Evolutionary conservation across 2,888 invertebrate species (phyloP), one percentile per base, ranked within the genome.

Genomic region (Tachina lurida): DNA sequence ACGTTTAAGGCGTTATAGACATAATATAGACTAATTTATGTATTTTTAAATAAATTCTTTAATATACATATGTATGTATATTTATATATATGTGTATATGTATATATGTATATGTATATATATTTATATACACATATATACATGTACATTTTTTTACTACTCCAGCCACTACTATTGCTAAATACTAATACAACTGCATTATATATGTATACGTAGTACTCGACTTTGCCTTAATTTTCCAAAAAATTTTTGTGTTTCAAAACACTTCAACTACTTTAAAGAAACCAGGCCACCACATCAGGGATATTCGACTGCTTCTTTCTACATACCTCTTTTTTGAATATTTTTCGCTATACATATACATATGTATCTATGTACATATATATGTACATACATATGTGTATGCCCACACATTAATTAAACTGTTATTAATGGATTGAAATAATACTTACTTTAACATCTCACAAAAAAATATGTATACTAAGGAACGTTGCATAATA

Each of bases 1-100:
- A 74, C 91, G 93, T 63, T 88, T 93, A 86, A 90, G 93, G 75
- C 91, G 93, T 52, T 93, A 93, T 88, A 91, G 92, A 87, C 92
- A 92, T 89, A 92, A 92, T 88, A 80, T 92, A 90, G 92, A 92
- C 82, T 90, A 89, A 88, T 84, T 84, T 73, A 60, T 78, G 12
- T 63, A 54, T 68, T 81, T 78, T 84, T 67, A 19, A 70, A 70
- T 63, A 63, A 70, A 70, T 75, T 76, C 70, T 76, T 63, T 56
- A 68, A 70, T 62, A 54, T 75, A 62, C 68, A 81, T 79, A 62
- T 31, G 31, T 31, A 31, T 31, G 31, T 31, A 31, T 31, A 31
- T 31, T 31, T 31, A 31, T 31, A 2, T 0, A 31, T 31, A 31
- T 31, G 0, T 31, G 1, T 31, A 7, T 31, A 31, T 31, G 1